phyloP scores from a whole-genome alignment of 2,888 invertebrate species.

The Pomacea canaliculata region DNA sequence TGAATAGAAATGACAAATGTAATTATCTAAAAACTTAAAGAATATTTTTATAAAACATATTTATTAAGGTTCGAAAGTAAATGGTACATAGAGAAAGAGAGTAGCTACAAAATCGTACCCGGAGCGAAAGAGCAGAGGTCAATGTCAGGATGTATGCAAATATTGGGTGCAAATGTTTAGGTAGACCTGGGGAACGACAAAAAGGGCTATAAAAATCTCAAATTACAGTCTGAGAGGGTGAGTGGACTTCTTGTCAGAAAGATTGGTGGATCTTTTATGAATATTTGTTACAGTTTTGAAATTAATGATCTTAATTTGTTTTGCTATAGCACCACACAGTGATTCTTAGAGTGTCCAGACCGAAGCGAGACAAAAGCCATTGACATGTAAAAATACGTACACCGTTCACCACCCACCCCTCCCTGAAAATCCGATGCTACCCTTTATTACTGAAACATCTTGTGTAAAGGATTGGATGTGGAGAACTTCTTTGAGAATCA shows the following conservation, averaged over 20 bases:
- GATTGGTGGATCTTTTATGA: no score
- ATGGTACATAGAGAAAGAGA: neutral
- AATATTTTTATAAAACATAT: neutral
- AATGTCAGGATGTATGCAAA: conserved; percentile 26
- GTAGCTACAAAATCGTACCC: neutral
- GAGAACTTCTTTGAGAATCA: no score
- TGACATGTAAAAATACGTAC: no score
- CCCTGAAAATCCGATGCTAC: no score
- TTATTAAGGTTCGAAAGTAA: neutral
- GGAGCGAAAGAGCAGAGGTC: conserved; percentile 20
- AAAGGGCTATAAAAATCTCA: conserved; percentile 24
- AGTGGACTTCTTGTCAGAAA: neutral
- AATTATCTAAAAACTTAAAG: neutral
- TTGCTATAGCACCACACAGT: no score
- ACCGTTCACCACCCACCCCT: no score
- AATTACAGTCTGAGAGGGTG: conserved; percentile 20
- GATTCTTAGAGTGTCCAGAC: no score
- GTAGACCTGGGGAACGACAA: conserved; percentile 23
- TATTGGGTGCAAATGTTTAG: conserved; percentile 25
- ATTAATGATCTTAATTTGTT: no score
- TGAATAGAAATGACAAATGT: neutral
- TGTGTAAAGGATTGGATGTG: no score
- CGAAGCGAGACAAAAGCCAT: no score
- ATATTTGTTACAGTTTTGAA: no score
- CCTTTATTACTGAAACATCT: no score